Evolutionary conservation across 1,140 invertebrate species (phyloP), one percentile per base, ranked within the genome.

Genomic region (Apocrypta bakeri): DNA sequence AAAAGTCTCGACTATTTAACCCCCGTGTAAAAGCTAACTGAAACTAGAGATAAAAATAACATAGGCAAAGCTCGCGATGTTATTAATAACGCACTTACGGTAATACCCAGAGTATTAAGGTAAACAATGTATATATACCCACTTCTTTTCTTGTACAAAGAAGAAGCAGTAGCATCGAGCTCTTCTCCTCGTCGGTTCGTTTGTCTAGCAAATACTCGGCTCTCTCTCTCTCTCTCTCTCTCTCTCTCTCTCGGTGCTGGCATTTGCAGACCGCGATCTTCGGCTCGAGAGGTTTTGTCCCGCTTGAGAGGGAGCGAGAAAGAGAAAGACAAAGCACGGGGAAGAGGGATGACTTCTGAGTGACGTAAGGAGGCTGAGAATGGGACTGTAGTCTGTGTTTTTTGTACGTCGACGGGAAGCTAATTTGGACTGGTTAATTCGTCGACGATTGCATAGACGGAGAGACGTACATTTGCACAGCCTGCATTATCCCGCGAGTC

Each of bases 71-170:
- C 61, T 24, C 56, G 61, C 61, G 81, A 87, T 87, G 88, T 90
- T 90, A 89, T 90, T 89, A 90, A 89, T 88, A 90, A 88, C 85
- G 84, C 85, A 86, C 88, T 88, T 87, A 85, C 83, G 81, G 76
- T 89, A 88, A 89, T 89, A 85, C 66, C 63, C 37, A 74, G 82
- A 56, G 81, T 86, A 89, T 87, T 88, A 87, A 83, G 81, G 83
- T 84, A 88, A 90, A 88, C 84, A 86, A 75, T 87, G 76, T 87
- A 87, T 86, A 86, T 64, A n/a, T n/a, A n/a, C 82, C 11, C 79
- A 82, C 42, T 66, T 68, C 74, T 64, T 76, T 66, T 73, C 33
- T 40, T 77, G 63, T 61, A 68, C 66, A 78, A 33, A 33, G 37
- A n/a, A 24, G 48, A 6, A n/a, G 48, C 48, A n/a, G 48, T 6